Conservation (phyloP, 2,113 vertebrate species). For the Semnornis frantzii region DNA sequence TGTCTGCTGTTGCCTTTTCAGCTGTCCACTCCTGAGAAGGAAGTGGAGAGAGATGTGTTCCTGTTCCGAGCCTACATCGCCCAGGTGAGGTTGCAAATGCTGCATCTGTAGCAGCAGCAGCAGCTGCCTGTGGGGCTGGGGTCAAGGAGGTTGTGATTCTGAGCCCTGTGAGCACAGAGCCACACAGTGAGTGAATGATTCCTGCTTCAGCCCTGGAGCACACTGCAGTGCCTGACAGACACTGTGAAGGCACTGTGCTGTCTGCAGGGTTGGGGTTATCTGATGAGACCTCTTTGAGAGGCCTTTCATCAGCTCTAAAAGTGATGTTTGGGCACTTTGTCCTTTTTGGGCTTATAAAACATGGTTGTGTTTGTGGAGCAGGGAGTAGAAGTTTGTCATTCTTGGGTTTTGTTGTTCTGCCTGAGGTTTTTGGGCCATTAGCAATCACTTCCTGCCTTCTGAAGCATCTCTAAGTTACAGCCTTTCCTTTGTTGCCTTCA, state of each 20-base stretch:
- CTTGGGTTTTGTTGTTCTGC: accelerated
- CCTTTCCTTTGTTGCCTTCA: accelerated
- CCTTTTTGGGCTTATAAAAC: too few relatives aligned
- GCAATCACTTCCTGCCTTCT: accelerated
- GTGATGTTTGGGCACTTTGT: accelerated
- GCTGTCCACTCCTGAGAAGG: constrained; percentile 84
- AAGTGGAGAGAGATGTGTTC: constrained; percentile 89
- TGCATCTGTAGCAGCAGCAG: accelerated
- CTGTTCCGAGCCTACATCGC: constrained; percentile 93
- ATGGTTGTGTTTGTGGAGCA: accelerated
- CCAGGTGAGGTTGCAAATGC: constrained; percentile 74
- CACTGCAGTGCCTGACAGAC: accelerated
- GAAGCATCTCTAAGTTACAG: accelerated
- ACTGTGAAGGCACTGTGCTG: accelerated
- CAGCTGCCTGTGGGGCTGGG: accelerated
- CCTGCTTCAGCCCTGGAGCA: accelerated
- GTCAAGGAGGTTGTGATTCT: accelerated
- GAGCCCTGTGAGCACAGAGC: accelerated
- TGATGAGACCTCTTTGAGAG: accelerated
- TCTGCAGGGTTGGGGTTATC: accelerated
- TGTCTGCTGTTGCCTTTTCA: constrained; percentile 31
- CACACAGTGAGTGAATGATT: accelerated
- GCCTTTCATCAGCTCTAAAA: background rate
- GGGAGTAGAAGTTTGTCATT: accelerated
- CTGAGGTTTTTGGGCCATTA: accelerated